Evolutionary conservation across 2,888 invertebrate genomes (phyloP), one percentile per base, ranked within the genome.

Genomic region (Eremobia ochroleuca): DNA sequence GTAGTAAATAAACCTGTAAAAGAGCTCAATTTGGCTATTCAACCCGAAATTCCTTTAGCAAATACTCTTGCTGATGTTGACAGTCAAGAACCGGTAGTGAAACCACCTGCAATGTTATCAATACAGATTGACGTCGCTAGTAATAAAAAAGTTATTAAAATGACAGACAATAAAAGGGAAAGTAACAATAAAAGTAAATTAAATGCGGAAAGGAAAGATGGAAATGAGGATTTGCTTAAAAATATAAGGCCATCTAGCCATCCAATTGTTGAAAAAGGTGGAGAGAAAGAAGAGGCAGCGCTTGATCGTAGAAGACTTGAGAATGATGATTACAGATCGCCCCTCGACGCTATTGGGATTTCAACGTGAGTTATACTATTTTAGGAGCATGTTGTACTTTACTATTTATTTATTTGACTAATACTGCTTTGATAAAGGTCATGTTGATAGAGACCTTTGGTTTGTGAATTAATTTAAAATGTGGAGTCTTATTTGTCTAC

Each of bases 251-350:
- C 85, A 66, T 80, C 75, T 6, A 83, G 79, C 69, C 74, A 83
- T 49, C 86, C 86, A 59, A 76, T 83, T 52, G 88, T 87, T 59
- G 89, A 88, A 77, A 90, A 87, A 79, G 87, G 85, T 37, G 89
- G 84, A 68, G 87, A 81, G 79, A 81, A 75, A 58, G 85, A 64
- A 40, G 68, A 73, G 25, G 28, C 68, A 9, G 66, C 64, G 8
- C 64, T 64, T 65, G 83, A 82, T 67, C 77, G 75, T 40, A 77
- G 69, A 75, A 88, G 68, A 73, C 76, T 64, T 61, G 79, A 77
- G 58, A 78, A 80, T 65, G 91, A 93, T 83, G 96, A 97, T 87
- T 97, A 97, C 81, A 92, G 91, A 90, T 97, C 97, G 13, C 97
- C 97, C 43, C 86, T 97, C 49, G 94, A 94, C 80, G 93, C 96